Evolutionary conservation across 2,797 vertebrate genomes (phyloP).

Genomic region (Allobates femoralis): DNA sequence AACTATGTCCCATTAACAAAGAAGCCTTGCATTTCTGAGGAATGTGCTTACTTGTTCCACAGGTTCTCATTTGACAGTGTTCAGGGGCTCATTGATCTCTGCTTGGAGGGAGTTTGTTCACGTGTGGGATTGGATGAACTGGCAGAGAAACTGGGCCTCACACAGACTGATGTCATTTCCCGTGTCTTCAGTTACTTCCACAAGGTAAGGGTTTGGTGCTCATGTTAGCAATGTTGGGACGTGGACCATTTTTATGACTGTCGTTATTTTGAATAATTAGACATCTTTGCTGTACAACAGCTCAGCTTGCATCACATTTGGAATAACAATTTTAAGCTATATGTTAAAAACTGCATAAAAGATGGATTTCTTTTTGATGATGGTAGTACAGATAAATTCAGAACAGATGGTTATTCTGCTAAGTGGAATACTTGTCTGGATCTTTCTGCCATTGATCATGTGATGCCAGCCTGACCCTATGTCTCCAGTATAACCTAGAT

Average conservation of each 20-base stretch:
- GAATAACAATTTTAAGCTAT: neutral
- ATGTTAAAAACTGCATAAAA: neutral
- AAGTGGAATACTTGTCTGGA: too few species aligned
- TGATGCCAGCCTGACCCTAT: too few species aligned
- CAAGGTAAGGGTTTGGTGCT: conserved; percentile 67
- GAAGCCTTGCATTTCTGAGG: neutral
- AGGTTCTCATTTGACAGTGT: conserved; percentile 61
- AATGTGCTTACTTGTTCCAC: neutral
- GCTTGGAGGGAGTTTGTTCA: conserved; percentile 59
- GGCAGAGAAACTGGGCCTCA: conserved; percentile 70
- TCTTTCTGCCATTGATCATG: too few species aligned
- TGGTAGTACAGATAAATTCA: too few species aligned
- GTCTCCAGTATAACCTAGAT: too few species aligned
- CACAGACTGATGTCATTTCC: conserved; percentile 67
- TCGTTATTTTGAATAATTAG: neutral
- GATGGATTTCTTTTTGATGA: too few species aligned
- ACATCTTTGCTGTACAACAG: neutral
- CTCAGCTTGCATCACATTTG: neutral
- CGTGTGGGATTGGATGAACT: conserved; percentile 68
- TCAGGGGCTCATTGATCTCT: conserved; percentile 60
- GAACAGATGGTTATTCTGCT: too few species aligned
- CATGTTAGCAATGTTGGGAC: neutral
- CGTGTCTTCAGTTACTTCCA: conserved; percentile 72
- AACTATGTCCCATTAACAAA: neutral
- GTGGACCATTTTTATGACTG: neutral